Evolutionary conservation across 2,113 vertebrate genomes (phyloP).

Genomic region (human (Homo sapiens)): DNA sequence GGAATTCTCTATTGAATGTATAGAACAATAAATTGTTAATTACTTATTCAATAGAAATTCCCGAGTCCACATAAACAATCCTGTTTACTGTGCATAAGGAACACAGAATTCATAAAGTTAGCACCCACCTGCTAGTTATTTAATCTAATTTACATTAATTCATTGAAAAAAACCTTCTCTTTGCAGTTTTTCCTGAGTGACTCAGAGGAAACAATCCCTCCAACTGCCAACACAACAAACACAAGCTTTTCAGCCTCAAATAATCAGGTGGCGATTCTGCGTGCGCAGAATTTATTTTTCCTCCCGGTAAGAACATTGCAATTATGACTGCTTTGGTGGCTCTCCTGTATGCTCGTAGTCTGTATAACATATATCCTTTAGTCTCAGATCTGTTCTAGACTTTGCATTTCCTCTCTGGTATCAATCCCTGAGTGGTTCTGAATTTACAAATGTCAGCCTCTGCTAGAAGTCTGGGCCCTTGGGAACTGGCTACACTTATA

Average conservation of each 20-base stretch:
- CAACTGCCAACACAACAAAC: conserved; percentile 90
- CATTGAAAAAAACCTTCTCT: conserved; percentile 56
- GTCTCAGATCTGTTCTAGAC: not conserved
- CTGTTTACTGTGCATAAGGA: not conserved
- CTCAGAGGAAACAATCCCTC: conserved; percentile 74
- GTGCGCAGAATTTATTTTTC: conserved; percentile 92
- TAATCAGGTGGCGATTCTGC: conserved; percentile 82
- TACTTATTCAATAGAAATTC: conserved; percentile 26
- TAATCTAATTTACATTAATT: conserved; percentile 46
- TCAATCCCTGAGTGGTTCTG: not conserved
- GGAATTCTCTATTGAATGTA: not conserved
- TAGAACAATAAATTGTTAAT: not conserved
- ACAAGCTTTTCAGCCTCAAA: conserved; percentile 83
- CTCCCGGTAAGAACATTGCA: conserved; percentile 91
- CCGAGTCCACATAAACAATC: not conserved
- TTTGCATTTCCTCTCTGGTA: not conserved
- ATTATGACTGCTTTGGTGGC: not conserved
- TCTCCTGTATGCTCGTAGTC: accelerated
- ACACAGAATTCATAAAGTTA: not conserved
- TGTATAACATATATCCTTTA: accelerated
- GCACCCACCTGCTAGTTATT: not conserved
- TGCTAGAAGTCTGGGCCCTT: accelerated
- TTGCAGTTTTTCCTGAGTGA: conserved; percentile 95
- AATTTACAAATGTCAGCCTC: not conserved
- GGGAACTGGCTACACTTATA: accelerated